Percentiles rank a stretch among this genome's conserved stretches.
These are phyloP conservation scores for Ciconia nigra DNA, from an alignment of 2,797 vertebrate genomes.

Conservation along the genomic window DNA sequence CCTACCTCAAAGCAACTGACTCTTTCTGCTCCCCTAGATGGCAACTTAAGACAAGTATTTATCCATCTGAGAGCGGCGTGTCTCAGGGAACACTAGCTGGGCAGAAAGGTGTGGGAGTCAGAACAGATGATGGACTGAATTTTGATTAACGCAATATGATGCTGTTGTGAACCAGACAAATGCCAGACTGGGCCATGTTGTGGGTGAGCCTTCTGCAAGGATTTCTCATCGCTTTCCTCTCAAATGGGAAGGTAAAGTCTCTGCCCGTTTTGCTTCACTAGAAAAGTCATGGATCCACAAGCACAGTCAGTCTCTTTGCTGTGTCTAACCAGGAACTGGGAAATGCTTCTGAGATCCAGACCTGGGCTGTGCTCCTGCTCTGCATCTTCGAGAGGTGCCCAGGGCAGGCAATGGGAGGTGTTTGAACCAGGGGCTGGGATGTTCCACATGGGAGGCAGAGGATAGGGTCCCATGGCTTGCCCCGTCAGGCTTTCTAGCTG, in stretches of 20 bases:
- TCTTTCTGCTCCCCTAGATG: constrained; percentile 48
- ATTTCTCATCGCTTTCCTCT: not conserved
- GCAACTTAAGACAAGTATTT: constrained; percentile 46
- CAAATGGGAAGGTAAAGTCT: not conserved
- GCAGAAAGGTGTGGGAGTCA: not conserved
- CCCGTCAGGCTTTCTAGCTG: not conserved
- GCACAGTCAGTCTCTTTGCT: not conserved
- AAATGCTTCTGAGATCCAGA: not conserved
- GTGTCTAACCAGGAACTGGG: not conserved
- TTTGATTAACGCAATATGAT: not conserved
- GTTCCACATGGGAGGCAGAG: not conserved
- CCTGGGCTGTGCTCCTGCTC: not conserved
- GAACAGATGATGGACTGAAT: not conserved
- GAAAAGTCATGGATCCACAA: not conserved
- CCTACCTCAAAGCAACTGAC: not conserved
- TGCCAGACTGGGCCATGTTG: not conserved
- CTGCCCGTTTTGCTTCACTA: not conserved
- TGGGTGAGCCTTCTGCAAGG: not conserved
- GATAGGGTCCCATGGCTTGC: fast-evolving
- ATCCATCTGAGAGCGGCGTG: not conserved
- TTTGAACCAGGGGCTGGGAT: not conserved
- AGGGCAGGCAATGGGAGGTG: not conserved
- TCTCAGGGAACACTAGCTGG: not conserved
- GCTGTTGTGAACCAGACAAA: not conserved
- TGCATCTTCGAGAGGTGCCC: not conserved